Base-by-base conservation (phyloP, 2,113 vertebrate species). In the Platysteira castanea region DNA sequence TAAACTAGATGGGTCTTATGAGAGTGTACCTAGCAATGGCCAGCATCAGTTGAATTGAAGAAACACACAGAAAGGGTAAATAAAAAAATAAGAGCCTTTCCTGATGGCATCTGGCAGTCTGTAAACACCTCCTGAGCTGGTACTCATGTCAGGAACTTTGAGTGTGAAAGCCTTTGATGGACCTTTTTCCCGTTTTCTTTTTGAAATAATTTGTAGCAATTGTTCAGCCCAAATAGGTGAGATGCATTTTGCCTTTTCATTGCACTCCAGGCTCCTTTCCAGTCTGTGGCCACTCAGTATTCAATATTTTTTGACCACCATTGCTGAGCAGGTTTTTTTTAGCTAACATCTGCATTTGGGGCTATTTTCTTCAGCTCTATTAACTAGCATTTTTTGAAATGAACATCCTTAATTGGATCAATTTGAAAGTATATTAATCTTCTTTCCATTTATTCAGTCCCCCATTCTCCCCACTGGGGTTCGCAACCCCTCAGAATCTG, bases 401-500 rank as follows among this genome's bases (percentile, higher is more conserved):
- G 11, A 95, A 56, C 39, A 63, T 63, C 35, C 79, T 86, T 92
- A 94, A 97, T 87, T 94, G 82, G 90, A 95, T 95, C 82, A 57
- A 76, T 94, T 87, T 91, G 70, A 79, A 93, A 69, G 61, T 63
- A 80, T 83, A 84, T 89, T 95, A 74, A 92, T 97, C 94, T 90
- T 90, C 89, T 70, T 42, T 77, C 94, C 89, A 78, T 95, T 95
- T 89, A 84, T 90, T 88, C 90, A 69, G 54, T 74, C 83, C 88
- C 42, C 54, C 50, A 9, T 70, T 96, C 71, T 92, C 30, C 54
- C 83, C 47, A 90, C 83, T 88, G 83, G 33, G 59, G 73, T 95
- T 95, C 92, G 87, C 86, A 90, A 78, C 89, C 76, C 76, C 10
- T 90, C 86, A 80, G 74, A 95, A 92, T 94, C 56, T 8, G 50